A percentile compares a stretch with the other conserved stretches of the same genome.
These are phyloP conservation scores for Eustalomyia histrio DNA, from an alignment of 2,888 invertebrate genomes.

Conservation along the genomic window DNA sequence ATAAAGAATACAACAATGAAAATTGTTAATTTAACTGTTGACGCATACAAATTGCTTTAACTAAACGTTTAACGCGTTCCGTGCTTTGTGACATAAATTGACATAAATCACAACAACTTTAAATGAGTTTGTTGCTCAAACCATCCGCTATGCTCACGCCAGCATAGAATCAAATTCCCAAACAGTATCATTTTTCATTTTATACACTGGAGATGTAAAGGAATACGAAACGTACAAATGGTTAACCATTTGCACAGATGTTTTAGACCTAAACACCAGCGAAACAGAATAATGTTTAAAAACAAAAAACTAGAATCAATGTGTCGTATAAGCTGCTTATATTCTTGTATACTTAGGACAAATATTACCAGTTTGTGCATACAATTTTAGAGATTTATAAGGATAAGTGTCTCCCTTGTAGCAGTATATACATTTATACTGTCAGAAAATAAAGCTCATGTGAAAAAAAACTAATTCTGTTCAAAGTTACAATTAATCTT, in stretches of 20 bases:
- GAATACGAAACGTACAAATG: background rate
- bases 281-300: background rate
- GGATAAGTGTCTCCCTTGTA: too few relatives aligned
- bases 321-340: constrained; percentile 3
- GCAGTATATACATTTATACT: too few relatives aligned
- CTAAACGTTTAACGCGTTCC: constrained; percentile 2
- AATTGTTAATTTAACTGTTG: constrained; percentile 11
- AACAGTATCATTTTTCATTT: background rate
- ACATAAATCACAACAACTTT: constrained; percentile 35
- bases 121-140: constrained; percentile 6
- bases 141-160: background rate
- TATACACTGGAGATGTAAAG: background rate
- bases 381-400: too few relatives aligned
- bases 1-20: background rate
- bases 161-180: background rate
- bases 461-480: background rate
- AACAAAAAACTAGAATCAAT: background rate
- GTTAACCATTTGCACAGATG: constrained; percentile 1
- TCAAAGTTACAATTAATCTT: constrained; percentile 11
- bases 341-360: background rate
- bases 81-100: constrained; percentile 20
- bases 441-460: background rate
- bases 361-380: too few relatives aligned
- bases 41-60: constrained; percentile 32
- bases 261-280: background rate